A percentile compares a stretch with the other conserved stretches of the same genome.
These are phyloP conservation scores for Xestia xanthographa DNA, from an alignment of 2,888 invertebrate genomes.

Conservation along the genomic window DNA sequence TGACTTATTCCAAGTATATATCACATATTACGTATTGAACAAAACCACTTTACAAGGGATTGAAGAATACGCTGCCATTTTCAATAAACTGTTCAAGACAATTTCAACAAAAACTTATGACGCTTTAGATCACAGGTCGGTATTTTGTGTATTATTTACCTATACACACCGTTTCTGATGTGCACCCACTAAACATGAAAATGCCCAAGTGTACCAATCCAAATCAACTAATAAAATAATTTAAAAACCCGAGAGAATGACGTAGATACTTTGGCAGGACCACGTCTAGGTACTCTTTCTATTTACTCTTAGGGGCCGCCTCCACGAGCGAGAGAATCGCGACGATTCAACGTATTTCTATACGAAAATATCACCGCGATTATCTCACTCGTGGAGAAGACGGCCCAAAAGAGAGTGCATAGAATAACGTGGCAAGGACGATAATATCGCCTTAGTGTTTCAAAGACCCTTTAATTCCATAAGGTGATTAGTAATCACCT, in stretches of 20 bases:
- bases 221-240: background rate
- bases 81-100: constrained; percentile 92
- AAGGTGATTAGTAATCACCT: no score
- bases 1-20: constrained; percentile 93
- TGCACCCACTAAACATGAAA: background rate
- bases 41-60: constrained; percentile 95
- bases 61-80: constrained; percentile 92
- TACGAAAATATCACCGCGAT: no score
- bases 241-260: background rate
- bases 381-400: no score
- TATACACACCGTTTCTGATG: background rate
- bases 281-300: no score
- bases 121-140: constrained; percentile 94
- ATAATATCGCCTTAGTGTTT: no score
- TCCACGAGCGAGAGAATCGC: no score
- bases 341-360: no score
- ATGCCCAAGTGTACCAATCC: background rate
- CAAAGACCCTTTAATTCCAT: no score
- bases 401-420: no score
- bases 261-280: background rate
- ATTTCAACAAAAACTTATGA: constrained; percentile 94
- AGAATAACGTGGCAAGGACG: no score
- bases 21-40: constrained; percentile 93
- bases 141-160: background rate
- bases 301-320: no score